Base-by-base conservation (phyloP, 1,140 invertebrate genomes). In the Doryteuthis pealeii region DNA sequence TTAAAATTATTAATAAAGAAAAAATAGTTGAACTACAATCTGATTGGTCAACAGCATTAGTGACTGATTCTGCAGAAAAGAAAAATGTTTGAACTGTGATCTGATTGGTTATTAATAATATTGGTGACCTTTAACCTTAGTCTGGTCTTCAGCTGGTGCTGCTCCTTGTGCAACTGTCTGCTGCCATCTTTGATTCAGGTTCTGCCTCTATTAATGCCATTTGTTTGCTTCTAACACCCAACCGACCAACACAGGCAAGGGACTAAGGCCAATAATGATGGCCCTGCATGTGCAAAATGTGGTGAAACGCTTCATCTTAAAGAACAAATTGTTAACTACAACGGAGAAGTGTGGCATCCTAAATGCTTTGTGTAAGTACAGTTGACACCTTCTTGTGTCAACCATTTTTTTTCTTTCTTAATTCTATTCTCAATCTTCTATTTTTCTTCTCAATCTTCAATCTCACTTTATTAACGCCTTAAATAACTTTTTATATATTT, bases 361-460 rank as follows among this genome's bases (percentile, higher is more conserved):
- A 93, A 96, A 80, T 99, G 97, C 89, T 99, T 99, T 91, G 97
- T 99, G 95, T 98, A 91, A 94, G 93, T 92, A 72, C 65, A 2
- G 62, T 32, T 18, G 32, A 28, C 12, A 30, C 33, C 40, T n/a
- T 14, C 22, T 70, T 40, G 10, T 28, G 15, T 2, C 35, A 14
- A 35, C 28, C 2, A 33, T 35, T n/a, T 70, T 70, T 22, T 28
- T 30, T 22, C 5, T 40, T 40, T 40, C 5, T 28, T 22, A 28
- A 31, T 69, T 69, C 22, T 30, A 2, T 28, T 33, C 28, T 69
- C 31, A 4, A 22, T 69, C 28, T 28, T 28, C 22, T 28, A 6
- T 33, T 22, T 72, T 45, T 33, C n/a, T n/a, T 31, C 31, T 33
- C n/a, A 26, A 31, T 35, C 18, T 49, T 22, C 30, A 45, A n/a